Evolutionary conservation across 2,888 invertebrate species (phyloP).

Genomic region (Oligia fasciuncula): DNA sequence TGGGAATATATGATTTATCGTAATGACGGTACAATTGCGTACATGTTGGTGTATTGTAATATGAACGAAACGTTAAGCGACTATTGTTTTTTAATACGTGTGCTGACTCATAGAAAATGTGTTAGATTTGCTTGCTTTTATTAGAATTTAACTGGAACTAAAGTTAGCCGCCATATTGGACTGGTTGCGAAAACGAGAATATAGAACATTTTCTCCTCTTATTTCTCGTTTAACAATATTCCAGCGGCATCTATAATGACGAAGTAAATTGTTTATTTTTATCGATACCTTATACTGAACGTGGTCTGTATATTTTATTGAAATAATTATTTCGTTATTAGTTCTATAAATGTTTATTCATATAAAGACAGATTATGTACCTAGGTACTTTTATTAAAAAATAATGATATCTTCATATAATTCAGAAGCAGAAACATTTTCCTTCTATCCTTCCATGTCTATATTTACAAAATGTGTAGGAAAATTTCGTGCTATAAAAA

Average conservation of each 20-base stretch:
- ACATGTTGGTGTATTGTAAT: constrained; percentile 29
- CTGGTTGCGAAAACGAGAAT: constrained; percentile 2
- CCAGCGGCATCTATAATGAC: constrained; percentile 7
- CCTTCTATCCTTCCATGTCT: neutral
- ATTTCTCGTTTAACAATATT: neutral
- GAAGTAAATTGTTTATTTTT: constrained; percentile 12
- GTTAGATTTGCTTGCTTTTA: constrained; percentile 17
- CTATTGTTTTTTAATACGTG: constrained; percentile 42
- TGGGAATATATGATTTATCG: constrained; percentile 49
- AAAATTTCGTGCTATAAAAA: neutral
- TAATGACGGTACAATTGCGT: constrained; percentile 54
- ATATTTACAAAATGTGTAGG: neutral
- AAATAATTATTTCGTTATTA: neutral
- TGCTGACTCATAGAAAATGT: constrained; percentile 1
- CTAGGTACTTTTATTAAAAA: neutral
- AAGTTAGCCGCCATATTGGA: constrained; percentile 10
- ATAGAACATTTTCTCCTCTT: neutral
- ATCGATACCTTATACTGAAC: neutral
- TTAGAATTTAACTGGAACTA: constrained; percentile 22
- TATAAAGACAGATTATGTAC: neutral
- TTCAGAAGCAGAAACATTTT: neutral
- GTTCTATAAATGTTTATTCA: neutral
- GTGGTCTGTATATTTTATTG: neutral
- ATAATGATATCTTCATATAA: neutral
- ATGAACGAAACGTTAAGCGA: constrained; percentile 26